Conservation (phyloP, 64 coral and sea anemone species). For the Dendronephthya gigantea region DNA sequence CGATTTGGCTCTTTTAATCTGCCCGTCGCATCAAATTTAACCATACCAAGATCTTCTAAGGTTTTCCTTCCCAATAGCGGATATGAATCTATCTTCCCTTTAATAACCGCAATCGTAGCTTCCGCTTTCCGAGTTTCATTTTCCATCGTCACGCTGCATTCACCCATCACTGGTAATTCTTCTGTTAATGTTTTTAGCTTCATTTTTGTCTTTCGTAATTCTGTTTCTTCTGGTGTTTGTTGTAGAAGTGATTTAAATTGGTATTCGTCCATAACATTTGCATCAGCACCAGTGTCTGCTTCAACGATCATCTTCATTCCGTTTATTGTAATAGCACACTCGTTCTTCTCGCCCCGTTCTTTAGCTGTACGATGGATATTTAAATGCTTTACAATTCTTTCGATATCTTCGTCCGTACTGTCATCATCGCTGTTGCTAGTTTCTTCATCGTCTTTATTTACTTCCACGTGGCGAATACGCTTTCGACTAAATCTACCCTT, state of each 20-base stretch:
- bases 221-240: not conserved
- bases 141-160: not conserved
- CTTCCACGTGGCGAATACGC: too few species aligned
- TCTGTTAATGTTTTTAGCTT: not conserved
- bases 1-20: not conserved
- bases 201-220: not conserved
- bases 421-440: too few species aligned
- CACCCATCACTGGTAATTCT: not conserved
- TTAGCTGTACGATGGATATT: too few species aligned
- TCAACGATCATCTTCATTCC: too few species aligned
- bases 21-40: not conserved
- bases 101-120: not conserved
- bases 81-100: not conserved
- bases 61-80: not conserved
- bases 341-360: too few species aligned
- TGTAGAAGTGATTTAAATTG: slow-evolving; percentile 21
- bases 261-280: too few species aligned
- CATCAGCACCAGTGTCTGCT: too few species aligned
- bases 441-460: too few species aligned
- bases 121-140: not conserved
- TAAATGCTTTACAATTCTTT: too few species aligned
- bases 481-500: too few species aligned
- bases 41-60: slow-evolving; percentile 4
- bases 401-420: too few species aligned
- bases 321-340: too few species aligned